phyloP scores from a whole-genome alignment of 2,888 invertebrate species.

The Noctua fimbriata region DNA sequence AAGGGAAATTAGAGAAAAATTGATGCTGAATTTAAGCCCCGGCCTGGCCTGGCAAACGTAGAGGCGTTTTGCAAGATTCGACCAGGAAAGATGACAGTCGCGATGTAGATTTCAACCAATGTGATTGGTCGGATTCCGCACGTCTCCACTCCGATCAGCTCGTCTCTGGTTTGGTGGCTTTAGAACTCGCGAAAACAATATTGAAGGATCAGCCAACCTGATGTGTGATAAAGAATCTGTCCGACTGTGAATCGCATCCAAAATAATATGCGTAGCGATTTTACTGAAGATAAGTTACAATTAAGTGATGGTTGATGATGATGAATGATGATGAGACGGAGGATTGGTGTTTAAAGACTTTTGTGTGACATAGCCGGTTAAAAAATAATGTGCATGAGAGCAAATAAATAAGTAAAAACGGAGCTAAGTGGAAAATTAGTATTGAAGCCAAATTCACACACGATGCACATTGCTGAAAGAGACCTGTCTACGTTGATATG shows the following conservation, averaged over 20 bases:
- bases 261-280: not conserved
- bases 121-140: too few species aligned
- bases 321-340: too few species aligned
- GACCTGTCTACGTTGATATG: not conserved
- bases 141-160: too few species aligned
- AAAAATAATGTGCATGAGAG: too few species aligned
- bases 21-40: not conserved
- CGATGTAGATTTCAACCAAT: not conserved
- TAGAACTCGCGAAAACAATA: not conserved
- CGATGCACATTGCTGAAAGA: not conserved
- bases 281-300: not conserved
- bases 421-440: not conserved
- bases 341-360: not conserved
- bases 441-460: not conserved
- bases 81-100: not conserved
- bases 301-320: too few species aligned
- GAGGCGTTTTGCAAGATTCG: not conserved
- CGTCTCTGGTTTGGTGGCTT: not conserved
- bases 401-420: too few species aligned
- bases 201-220: not conserved
- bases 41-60: not conserved
- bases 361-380: not conserved
- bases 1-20: constrained; percentile 40
- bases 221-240: not conserved
- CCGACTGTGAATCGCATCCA: not conserved